Base-by-base conservation (phyloP, 2,113 vertebrate species). In the Dicentrarchus labrax region DNA sequence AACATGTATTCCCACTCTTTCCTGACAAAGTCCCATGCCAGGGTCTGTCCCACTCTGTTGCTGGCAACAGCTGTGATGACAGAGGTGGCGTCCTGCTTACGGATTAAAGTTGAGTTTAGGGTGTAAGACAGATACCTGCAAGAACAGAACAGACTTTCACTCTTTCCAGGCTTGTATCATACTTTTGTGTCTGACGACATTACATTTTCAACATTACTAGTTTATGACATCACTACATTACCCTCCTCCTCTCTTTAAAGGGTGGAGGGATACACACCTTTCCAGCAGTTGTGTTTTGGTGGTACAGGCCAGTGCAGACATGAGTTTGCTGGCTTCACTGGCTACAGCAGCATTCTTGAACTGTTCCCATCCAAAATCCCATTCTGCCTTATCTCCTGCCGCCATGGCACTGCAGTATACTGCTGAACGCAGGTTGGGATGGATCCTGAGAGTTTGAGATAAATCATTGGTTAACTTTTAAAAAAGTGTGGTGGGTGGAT, bases 401-500 rank as follows among this genome's bases (percentile, higher is more conserved):
- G 96, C 91, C 0, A 99, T 93, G 0, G 96, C 96, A 1, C 93
- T 97, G 96, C 98, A 98, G 95, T 99, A 99, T 69, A 98, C 90
- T 1, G 93, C 56, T 0, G 96, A 95, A 22, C 97, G 96, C 89
- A 99, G 91, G 88, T 98, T 98, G 4, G 96, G 87, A 4, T 94
- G 19, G 74, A 99, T 97, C 59, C 97, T 99, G 83, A 71, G 19
- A 65, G 13, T 36, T 45, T 2, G 48, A 24, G 36, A 53, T 24
- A 61, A 60, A 5, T 41, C 11, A 19, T 5, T 19, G 12, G 45
- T 36, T 65, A 47, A 11, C 9, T 66, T 36, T 5, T 21, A 30
- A 11, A 21, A 64, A 62, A 30, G 45, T 30, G 30, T 30, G 30
- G 30, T 30, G 30, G 30, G 2, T 2, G 12, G 1, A 7, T 5